phyloP scores from a whole-genome alignment of 1,140 invertebrate species.

The Belonocnema kinseyi region DNA sequence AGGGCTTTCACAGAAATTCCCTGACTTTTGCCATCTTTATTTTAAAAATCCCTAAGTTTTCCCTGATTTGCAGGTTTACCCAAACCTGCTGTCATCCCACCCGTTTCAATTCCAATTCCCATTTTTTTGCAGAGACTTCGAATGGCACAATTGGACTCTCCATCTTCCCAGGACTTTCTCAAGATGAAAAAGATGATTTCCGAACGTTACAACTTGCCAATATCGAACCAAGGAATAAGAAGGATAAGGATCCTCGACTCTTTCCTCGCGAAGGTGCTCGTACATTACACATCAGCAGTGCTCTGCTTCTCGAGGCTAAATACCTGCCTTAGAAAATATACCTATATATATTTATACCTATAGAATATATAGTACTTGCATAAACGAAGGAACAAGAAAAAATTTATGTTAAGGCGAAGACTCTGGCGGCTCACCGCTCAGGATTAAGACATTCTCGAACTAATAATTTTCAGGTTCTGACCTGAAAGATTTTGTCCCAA shows the following conservation, averaged over 20 bases:
- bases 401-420: slow-evolving; percentile 58
- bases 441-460: slow-evolving; percentile 72
- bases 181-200: not conserved
- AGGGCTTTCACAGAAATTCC: no score
- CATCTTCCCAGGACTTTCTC: not conserved
- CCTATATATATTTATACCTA: not conserved
- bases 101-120: no score
- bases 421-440: slow-evolving; percentile 45
- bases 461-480: slow-evolving; percentile 70
- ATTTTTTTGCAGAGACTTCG: no score
- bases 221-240: not conserved
- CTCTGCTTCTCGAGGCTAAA: slow-evolving; percentile 5
- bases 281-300: slow-evolving; percentile 3
- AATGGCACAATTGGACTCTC: no score
- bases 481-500: slow-evolving; percentile 65
- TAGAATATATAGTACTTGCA: slow-evolving; percentile 10
- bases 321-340: not conserved
- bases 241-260: not conserved
- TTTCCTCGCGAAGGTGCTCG: not conserved
- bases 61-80: no score
- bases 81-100: no score
- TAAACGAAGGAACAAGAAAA: slow-evolving; percentile 33
- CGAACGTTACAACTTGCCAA: not conserved
- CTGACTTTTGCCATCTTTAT: no score
- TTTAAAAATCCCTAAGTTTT: no score